Base-by-base conservation (phyloP, 1,140 invertebrate genomes). In the Vanessa atalanta region DNA sequence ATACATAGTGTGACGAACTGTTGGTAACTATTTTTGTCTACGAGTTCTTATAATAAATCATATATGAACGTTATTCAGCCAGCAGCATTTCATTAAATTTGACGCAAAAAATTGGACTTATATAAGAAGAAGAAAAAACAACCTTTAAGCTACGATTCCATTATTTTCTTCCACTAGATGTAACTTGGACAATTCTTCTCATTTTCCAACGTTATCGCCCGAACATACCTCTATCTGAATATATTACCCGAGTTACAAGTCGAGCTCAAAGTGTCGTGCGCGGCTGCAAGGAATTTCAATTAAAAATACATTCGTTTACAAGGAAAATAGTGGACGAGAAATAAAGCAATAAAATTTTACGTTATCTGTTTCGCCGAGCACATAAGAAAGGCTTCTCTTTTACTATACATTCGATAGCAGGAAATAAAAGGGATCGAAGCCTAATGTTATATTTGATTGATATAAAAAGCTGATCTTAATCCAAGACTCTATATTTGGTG, bases 131-230 rank as follows among this genome's bases (percentile, higher is more conserved):
- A 43, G 37, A 43, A 43, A 43, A 53, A 20, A 53, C 3, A 16
- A 9, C n/a, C 1, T 53, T 20, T 20, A 53, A 7, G n/a, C 6
- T n/a, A n/a, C 15, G 51, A 53, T 16, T 53, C 51, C 51, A 68
- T 57, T 68, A 68, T 68, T 57, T 43, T 57, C n/a, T 68, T 68
- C 66, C 66, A 55, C 51, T 68, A 57, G 47, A 68, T 68, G 43
- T 68, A 68, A 68, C 51, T 68, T 68, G 20, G 43, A 68, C 53
- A 57, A 37, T 57, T 57, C 51, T 68, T 68, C 47, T 68, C n/a
- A 16, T 57, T 68, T 68, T 47, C 23, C 16, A 15, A 48, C 50
- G 31, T 55, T 57, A 68, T 57, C 47, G 43, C 53, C 31, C 51
- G 51, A 57, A n/a, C n/a, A 16, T 16, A 16, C 51, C 15, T 9